phyloP scores from a whole-genome alignment of 1,140 invertebrate genomes.

The Acromyrmex charruanus region DNA sequence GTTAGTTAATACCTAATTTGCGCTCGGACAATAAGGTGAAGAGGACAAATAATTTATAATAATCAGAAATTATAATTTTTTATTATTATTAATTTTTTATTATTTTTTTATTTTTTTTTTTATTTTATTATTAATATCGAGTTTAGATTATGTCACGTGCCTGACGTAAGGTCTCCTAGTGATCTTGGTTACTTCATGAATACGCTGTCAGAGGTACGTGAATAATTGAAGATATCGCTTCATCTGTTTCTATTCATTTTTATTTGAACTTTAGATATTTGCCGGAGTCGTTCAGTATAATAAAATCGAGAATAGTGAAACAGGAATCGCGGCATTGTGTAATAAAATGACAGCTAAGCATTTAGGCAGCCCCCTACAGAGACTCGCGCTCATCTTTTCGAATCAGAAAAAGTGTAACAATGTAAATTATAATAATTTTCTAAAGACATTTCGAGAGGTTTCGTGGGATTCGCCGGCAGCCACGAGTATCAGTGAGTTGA shows the following conservation, averaged over 20 bases:
- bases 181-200: slow-evolving; percentile 86
- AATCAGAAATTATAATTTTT: slow-evolving; percentile 74
- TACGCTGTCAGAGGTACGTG: slow-evolving; percentile 86
- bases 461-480: slow-evolving; percentile 50
- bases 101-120: too few species aligned
- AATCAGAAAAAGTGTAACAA: slow-evolving; percentile 19
- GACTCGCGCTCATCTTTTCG: slow-evolving; percentile 70
- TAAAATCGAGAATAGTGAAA: slow-evolving; percentile 86
- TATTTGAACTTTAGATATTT: slow-evolving; percentile 71
- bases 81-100: background rate
- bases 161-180: slow-evolving; percentile 81
- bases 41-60: slow-evolving; percentile 17
- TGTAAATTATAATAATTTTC: slow-evolving; percentile 66
- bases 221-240: background rate
- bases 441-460: slow-evolving; percentile 29
- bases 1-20: background rate
- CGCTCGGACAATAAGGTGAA: background rate
- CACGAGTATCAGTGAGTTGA: slow-evolving; percentile 49
- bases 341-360: slow-evolving; percentile 85
- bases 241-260: background rate
- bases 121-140: slow-evolving; percentile 4
- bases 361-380: slow-evolving; percentile 72
- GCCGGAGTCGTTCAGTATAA: slow-evolving; percentile 88
- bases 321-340: slow-evolving; percentile 87
- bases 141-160: slow-evolving; percentile 86